Evolutionary conservation across 2,797 vertebrate genomes (phyloP).

Genomic region (Ficedula albicollis): DNA sequence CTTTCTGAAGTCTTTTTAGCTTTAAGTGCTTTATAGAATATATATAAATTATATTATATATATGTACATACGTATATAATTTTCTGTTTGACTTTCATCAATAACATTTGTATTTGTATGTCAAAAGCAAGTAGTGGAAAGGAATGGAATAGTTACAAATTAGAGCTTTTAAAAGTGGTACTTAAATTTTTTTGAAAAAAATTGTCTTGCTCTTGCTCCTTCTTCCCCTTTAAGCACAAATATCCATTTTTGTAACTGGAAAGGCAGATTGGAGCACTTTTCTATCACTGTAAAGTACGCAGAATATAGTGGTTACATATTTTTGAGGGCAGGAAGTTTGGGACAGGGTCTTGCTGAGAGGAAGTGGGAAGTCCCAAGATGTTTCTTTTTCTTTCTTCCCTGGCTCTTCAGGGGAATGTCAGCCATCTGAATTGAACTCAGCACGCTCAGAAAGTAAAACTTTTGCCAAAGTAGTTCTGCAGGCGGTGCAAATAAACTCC

Average conservation of each 20-base stretch:
- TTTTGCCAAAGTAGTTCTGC: background rate
- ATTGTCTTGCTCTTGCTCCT: background rate
- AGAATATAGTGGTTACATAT: background rate
- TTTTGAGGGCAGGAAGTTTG: background rate
- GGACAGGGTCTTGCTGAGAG: background rate
- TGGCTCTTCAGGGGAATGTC: background rate
- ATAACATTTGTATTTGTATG: background rate
- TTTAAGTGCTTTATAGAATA: background rate
- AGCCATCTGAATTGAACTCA: background rate
- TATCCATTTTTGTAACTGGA: background rate
- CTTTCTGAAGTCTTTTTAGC: background rate
- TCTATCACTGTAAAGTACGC: background rate
- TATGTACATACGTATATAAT: background rate
- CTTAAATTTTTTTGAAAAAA: background rate
- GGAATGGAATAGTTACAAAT: background rate
- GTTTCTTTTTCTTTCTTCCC: conserved; percentile 3
- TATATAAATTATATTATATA: too few species aligned
- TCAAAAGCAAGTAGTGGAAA: background rate
- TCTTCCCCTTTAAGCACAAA: background rate
- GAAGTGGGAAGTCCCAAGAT: background rate
- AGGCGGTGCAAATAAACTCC: background rate
- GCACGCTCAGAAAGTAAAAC: background rate
- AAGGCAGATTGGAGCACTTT: background rate
- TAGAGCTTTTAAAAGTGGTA: background rate
- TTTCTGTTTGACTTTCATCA: background rate